Conservation (phyloP, 1,140 invertebrate species). For the Dinothrombium tinctorium region DNA sequence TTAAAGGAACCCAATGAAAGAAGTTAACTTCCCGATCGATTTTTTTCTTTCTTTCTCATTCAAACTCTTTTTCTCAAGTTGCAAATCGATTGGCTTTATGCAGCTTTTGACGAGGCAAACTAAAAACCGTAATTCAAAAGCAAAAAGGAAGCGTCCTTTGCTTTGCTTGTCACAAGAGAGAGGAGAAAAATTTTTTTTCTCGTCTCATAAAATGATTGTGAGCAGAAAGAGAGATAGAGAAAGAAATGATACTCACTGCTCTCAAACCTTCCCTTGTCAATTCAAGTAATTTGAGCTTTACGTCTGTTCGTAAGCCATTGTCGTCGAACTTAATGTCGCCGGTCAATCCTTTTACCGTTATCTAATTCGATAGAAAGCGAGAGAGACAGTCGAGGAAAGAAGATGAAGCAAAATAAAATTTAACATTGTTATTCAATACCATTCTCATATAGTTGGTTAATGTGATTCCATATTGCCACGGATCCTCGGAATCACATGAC, state of each 20-base stretch:
- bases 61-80: not conserved
- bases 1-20: too few species aligned
- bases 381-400: too few species aligned
- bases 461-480: constrained; percentile 79
- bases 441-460: constrained; percentile 95
- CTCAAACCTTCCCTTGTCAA: constrained; percentile 33
- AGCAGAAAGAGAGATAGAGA: too few species aligned
- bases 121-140: too few species aligned
- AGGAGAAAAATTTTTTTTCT: too few species aligned
- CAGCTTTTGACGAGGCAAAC: too few species aligned
- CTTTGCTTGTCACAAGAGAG: too few species aligned
- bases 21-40: too few species aligned
- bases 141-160: too few species aligned
- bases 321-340: constrained; percentile 83
- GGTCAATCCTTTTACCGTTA: constrained; percentile 54
- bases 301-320: constrained; percentile 71
- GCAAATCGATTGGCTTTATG: too few species aligned
- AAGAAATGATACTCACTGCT: constrained; percentile 14
- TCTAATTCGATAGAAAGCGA: too few species aligned
- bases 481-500: constrained; percentile 65
- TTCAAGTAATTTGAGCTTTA: constrained; percentile 68
- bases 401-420: not conserved
- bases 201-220: too few species aligned
- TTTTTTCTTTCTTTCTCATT: not conserved
- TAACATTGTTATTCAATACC: constrained; percentile 31